A percentile compares a stretch with the other conserved stretches of the same genome.
Conservation (phyloP, 2,797 vertebrate species). For the Neostethus bicornis region DNA sequence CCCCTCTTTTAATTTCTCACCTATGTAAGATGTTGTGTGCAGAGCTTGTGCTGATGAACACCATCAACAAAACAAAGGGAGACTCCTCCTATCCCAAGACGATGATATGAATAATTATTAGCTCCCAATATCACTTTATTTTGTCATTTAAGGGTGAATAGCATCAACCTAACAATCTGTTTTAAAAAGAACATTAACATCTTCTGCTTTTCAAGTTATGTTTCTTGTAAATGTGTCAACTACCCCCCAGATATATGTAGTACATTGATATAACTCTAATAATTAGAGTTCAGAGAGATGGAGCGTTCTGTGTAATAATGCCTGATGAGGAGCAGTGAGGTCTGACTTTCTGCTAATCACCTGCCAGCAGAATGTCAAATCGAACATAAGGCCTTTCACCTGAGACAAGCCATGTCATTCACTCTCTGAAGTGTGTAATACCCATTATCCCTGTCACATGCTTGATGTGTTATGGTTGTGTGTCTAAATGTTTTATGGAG, state of each 20-base stretch:
- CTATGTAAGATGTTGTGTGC: conserved; percentile 31
- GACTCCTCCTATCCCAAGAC: too few species aligned
- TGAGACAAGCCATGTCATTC: conserved; percentile 55
- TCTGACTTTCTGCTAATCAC: conserved; percentile 64
- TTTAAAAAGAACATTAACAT: conserved; percentile 5
- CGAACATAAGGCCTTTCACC: conserved; percentile 55
- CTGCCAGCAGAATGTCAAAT: conserved; percentile 61
- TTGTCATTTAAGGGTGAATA: conserved; percentile 14
- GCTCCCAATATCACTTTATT: conserved; percentile 46
- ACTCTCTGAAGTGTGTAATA: conserved; percentile 49
- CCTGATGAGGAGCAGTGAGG: conserved; percentile 50
- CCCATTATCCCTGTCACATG: conserved; percentile 36
- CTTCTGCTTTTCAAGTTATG: neutral
- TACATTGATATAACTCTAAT: conserved; percentile 54
- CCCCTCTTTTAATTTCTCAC: conserved; percentile 40
- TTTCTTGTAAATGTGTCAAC: conserved; percentile 25
- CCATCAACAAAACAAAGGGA: too few species aligned
- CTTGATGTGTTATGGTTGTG: conserved; percentile 17
- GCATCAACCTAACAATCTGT: conserved; percentile 5
- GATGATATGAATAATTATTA: conserved; percentile 73
- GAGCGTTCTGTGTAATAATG: conserved; percentile 41
- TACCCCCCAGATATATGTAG: conserved; percentile 58
- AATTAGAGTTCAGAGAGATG: conserved; percentile 57
- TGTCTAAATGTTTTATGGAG: conserved; percentile 16
- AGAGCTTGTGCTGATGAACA: conserved; percentile 25